Percentiles rank a stretch among this genome's conserved stretches.
These are phyloP conservation scores for Ginglymostoma cirratum DNA, from an alignment of 2,113 vertebrate genomes.

Conservation along the genomic window DNA sequence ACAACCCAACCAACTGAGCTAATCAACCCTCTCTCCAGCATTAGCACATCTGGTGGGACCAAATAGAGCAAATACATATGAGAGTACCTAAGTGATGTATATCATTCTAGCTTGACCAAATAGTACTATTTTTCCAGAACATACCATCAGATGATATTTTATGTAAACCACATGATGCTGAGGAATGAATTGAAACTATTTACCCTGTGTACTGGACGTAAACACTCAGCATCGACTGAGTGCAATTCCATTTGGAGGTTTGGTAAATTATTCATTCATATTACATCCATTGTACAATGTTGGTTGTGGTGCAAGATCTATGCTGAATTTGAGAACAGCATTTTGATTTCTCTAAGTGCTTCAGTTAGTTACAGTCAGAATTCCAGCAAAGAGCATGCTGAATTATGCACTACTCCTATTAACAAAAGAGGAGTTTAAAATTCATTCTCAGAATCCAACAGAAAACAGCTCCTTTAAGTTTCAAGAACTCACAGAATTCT, in stretches of 20 bases:
- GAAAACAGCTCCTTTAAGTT: background rate
- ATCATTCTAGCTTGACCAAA: background rate
- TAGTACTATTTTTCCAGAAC: background rate
- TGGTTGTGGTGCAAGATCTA: background rate
- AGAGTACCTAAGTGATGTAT: background rate
- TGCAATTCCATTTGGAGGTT: slow-evolving; percentile 15
- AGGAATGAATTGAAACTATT: background rate
- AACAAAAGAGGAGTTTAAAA: background rate
- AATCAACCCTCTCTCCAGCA: background rate
- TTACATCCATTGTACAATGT: background rate
- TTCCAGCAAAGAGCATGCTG: background rate
- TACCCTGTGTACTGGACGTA: background rate
- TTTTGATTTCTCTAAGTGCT: background rate
- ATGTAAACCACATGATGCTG: background rate
- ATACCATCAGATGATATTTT: background rate
- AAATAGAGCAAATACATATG: background rate
- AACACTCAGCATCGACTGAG: background rate
- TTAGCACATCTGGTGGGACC: too few species aligned
- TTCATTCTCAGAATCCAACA: background rate
- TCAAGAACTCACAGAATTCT: background rate
- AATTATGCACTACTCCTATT: background rate
- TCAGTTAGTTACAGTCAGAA: too few species aligned
- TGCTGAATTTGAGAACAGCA: background rate
- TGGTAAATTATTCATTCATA: slow-evolving; percentile 18
- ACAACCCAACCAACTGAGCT: too few species aligned